Evolutionary conservation across 2,888 invertebrate genomes (phyloP).

Genomic region (Athripsodes cinereus): DNA sequence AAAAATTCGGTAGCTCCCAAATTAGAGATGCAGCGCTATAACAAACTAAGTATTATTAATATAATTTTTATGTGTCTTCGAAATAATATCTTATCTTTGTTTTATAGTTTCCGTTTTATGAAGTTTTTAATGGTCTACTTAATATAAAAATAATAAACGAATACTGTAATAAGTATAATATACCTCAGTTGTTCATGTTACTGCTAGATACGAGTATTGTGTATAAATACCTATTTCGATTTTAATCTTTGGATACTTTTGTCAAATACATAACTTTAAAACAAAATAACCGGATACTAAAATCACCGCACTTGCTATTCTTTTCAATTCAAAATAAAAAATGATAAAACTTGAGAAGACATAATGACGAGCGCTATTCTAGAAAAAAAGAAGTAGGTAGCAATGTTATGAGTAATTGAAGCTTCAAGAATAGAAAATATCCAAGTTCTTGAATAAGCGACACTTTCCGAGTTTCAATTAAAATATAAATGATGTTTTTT

Average conservation of each 20-base stretch:
- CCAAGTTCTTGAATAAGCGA: not conserved
- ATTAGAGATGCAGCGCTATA: not conserved
- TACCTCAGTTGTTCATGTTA: not conserved
- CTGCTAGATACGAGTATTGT: not conserved
- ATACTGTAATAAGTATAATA: not conserved
- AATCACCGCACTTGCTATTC: too few species aligned
- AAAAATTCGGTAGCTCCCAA: slow-evolving; percentile 1
- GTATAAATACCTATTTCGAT: not conserved
- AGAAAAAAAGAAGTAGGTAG: too few species aligned
- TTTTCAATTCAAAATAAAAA: too few species aligned
- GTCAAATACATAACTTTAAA: too few species aligned
- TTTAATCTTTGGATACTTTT: not conserved
- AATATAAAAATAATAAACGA: not conserved
- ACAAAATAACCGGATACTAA: too few species aligned
- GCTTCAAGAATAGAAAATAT: not conserved
- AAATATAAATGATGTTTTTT: too few species aligned
- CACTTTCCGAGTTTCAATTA: not conserved
- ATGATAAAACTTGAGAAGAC: too few species aligned
- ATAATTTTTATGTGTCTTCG: slow-evolving; percentile 2
- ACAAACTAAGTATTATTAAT: not conserved
- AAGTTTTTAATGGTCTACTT: slow-evolving; percentile 14
- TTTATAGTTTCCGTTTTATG: slow-evolving; percentile 18
- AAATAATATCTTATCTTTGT: slow-evolving; percentile 9
- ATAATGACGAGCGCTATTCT: too few species aligned
- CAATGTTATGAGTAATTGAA: too few species aligned